Base-by-base conservation (phyloP, 2,888 invertebrate genomes). In the Melikaiella ostensackeni region DNA sequence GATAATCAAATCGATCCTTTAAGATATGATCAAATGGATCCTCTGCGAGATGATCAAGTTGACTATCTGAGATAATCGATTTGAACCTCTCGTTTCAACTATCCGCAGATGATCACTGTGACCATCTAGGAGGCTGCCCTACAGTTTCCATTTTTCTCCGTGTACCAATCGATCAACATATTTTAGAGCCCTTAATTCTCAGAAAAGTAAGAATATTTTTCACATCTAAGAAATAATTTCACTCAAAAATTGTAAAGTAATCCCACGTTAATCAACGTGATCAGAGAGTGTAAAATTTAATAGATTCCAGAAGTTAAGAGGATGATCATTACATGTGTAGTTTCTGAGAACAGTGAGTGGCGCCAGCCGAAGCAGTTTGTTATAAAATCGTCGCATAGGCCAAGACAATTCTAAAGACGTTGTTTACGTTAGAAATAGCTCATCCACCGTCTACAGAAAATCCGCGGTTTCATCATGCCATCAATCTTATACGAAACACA, bases 371-470 rank as follows among this genome's bases (percentile, higher is more conserved):
- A 66, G 42, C 42, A 13, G 66, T 66, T 66, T 66, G 66, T 66
- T 66, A 66, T 66, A 66, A 66, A 70, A 70, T 70, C 70, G 70
- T 70, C 50, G 50, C 70, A 50, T 70, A 50, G 70, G 33, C 50
- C 19, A 70, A 70, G 70, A 70, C 70, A 70, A 70, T 70, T 50
- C 50, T 50, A 70, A 50, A 70, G 50, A 70, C 30, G 50, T 70
- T 70, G 70, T 70, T 70, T 70, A 70, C 50, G 70, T 50, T 50
- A 27, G 50, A 24, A 70, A 70, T 70, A 70, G 70, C 66, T 46
- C 46, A 46, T 66, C 46, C 27, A 42, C 66, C 66, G 42, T 70
- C 70, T 50, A 50, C 30, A 70, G 50, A 27, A 70, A 70, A 70
- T 70, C 70, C 30, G 70, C 50, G 50, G 70, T 70, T 70, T 46